Base-by-base conservation (phyloP, 2,113 vertebrate species). In the Lophius piscatorius region DNA sequence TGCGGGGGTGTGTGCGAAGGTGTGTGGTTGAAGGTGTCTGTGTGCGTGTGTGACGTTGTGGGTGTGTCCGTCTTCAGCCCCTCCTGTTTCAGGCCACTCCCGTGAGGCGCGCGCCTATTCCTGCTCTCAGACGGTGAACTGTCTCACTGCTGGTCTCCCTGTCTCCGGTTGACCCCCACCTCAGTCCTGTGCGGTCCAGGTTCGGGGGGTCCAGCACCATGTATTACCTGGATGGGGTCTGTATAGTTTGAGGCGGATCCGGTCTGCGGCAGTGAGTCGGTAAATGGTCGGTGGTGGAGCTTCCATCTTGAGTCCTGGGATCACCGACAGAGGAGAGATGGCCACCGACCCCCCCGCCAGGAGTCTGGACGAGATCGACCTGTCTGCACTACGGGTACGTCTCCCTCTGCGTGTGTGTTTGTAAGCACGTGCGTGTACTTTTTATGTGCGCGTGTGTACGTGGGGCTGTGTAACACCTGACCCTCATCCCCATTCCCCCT, bases 301-400 rank as follows among this genome's bases (percentile, higher is more conserved):
- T 82, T 80, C 74, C 77, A 76, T 82, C 83, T 86, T 89, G 79
- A 80, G 79, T 77, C 71, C 78, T 81, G 85, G 74, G 22, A 64
- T 35, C 63, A 78, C 83, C 82, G 84, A 85, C 74, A 89, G 85
- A 28, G 26, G 8, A 8, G 94, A 93, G 86, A 98, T 98, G 96
- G 95, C 95, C 92, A 98, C 95, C 88, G 96, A 98, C 87, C 98
- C 96, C 78, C 96, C 95, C 6, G 96, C 96, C 62, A 91, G 95
- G 81, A 97, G 95, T 88, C 90, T 98, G 93, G 95, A 98, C 79
- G 96, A 98, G 88, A 98, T 98, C 61, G 95, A 98, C 87, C 95
- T 98, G 80, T 95, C 96, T 66, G 95, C 96, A 51, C 89, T 98
- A 75, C 92, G 95, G 95, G 96, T 98, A 87, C 93, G 91, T 79